Evolutionary conservation across 2,113 vertebrate species (phyloP).

Genomic region (western clawed frog (Xenopus tropicalis)): DNA sequence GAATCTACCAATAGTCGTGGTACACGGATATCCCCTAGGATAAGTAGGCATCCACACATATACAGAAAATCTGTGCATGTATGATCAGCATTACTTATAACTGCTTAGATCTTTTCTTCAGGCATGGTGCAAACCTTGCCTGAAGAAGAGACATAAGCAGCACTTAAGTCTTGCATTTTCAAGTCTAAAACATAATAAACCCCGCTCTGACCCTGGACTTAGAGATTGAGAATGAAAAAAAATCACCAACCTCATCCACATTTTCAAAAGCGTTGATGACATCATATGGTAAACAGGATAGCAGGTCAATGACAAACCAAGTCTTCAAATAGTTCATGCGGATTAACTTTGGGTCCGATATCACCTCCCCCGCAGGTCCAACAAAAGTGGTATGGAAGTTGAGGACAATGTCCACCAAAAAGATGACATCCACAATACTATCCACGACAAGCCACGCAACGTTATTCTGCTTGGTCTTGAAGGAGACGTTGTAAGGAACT

Average conservation of each 20-base stretch:
- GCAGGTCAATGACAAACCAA: conserved; percentile 96
- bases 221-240: not conserved
- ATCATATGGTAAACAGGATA: conserved; percentile 93
- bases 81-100: no score
- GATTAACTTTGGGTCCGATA: conserved; percentile 94
- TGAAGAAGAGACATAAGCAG: no score
- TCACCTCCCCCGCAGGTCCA: conserved; percentile 91
- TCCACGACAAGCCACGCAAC: conserved; percentile 95
- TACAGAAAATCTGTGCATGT: no score
- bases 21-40: no score
- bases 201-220: no score
- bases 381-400: conserved; percentile 98
- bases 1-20: no score
- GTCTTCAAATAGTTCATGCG: conserved; percentile 98
- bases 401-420: conserved; percentile 93
- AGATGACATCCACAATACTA: conserved; percentile 96
- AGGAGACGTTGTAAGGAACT: conserved; percentile 96
- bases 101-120: no score
- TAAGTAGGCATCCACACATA: no score
- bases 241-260: conserved; percentile 89
- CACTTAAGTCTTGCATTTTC: no score
- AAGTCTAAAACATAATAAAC: no score
- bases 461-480: conserved; percentile 98
- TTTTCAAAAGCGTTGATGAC: conserved; percentile 98
- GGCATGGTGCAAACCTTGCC: no score